Conservation (phyloP, 2,888 invertebrate genomes). For the Ferrisia virgata region DNA sequence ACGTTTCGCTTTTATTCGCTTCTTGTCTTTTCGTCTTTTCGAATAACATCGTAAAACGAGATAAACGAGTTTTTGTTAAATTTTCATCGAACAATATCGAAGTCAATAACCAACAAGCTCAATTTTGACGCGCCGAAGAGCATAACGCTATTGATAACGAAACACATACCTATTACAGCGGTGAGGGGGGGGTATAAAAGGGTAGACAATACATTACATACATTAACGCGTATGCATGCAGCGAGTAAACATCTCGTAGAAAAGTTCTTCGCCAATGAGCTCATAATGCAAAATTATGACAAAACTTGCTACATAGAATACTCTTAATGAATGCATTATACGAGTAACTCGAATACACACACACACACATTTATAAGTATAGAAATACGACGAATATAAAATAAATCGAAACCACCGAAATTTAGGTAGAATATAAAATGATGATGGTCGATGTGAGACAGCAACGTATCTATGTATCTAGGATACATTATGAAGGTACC, state of each 20-base stretch:
- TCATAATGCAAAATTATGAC: not conserved
- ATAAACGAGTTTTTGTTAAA: not conserved
- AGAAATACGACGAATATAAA: not conserved
- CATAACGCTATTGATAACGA: not conserved
- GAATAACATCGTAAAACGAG: not conserved
- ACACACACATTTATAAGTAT: too few relatives aligned
- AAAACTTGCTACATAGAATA: not conserved
- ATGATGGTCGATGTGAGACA: not conserved
- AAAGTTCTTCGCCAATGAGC: not conserved
- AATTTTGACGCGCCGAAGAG: not conserved
- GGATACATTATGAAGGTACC: too few relatives aligned
- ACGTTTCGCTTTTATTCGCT: not conserved
- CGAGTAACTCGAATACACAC: not conserved
- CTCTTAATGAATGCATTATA: not conserved
- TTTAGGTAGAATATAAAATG: not conserved
- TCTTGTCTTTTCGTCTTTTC: not conserved
- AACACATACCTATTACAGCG: not conserved
- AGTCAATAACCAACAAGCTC: not conserved
- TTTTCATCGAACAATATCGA: not conserved
- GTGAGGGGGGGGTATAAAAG: too few relatives aligned
- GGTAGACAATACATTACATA: too few relatives aligned
- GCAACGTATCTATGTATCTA: too few relatives aligned
- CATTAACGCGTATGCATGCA: not conserved
- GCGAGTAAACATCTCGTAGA: not conserved
- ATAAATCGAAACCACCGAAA: not conserved